Base-by-base conservation (phyloP, 2,797 vertebrate genomes). In the Geotrypetes seraphini region DNA sequence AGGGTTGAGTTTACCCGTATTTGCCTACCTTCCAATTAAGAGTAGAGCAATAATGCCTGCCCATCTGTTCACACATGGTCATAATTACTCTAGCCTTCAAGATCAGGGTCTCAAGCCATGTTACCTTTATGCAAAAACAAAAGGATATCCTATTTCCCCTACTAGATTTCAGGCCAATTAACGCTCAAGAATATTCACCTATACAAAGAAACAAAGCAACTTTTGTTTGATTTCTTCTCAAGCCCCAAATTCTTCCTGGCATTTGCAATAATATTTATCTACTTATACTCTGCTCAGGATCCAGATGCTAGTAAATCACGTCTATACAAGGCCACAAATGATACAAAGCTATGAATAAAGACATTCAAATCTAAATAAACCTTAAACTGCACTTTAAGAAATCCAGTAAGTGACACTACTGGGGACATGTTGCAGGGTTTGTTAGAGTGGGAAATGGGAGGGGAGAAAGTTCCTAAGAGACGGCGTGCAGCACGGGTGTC, bases 51-150 rank as follows among this genome's bases (percentile, higher is more conserved):
- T 50, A 41, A 29, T 36, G 24, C 44, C 36, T 31, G 42, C 22
- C 73, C 72, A 77, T 81, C 71, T 81, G 72, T 73, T 73, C 77
- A 80, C 68, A 78, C 71, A 72, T 55, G 69, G 47, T 17, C 49
- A 53, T 48, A 27, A 57, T 33, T 36, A 64, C 60, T 64, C 46
- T 47, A 22, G 48, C 51, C 45, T 49, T 36, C 38, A 58, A 69
- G 79, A 71, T 72, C 68, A 75, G 66, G 62, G 56, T 67, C 40
- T 74, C 42, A 71, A 74, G 76, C 72, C 73, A 73, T 69, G 70
- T 81, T 71, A 60, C 71, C 53, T 73, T 77, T 65, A 73, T 50
- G 59, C 36, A 53, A 42, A 50, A 33, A 18, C 29, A 50, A 40
- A 50, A 26, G 32, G 22, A 15, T 41, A 63, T 75, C 64, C 20